A percentile compares a stretch with the other conserved stretches of the same genome.
Conservation (phyloP, 2,888 invertebrate species). For the Sphecodes monilicornis region DNA sequence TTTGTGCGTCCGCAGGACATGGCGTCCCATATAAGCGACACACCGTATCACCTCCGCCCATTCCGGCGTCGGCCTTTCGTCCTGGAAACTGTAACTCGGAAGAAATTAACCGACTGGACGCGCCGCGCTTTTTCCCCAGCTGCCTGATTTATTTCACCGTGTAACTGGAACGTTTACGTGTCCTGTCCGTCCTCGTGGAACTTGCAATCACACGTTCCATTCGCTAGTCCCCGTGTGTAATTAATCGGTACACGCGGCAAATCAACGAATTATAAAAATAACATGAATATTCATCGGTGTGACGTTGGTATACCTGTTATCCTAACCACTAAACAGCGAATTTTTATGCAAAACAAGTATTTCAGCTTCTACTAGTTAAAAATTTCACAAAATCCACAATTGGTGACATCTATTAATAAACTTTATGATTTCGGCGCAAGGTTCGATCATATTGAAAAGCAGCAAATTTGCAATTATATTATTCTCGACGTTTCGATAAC, state of each 20-base stretch:
- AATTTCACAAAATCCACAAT: too few relatives aligned
- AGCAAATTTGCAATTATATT: too few relatives aligned
- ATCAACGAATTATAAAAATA: background rate
- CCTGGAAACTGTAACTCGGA: slow-evolving; percentile 70
- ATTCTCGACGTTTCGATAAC: too few relatives aligned
- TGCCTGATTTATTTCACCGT: slow-evolving; percentile 46
- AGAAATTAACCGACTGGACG: slow-evolving; percentile 71
- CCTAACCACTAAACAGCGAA: too few relatives aligned
- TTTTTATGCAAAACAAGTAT: too few relatives aligned
- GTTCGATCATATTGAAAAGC: too few relatives aligned
- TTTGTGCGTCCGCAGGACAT: slow-evolving; percentile 72
- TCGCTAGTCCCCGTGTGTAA: background rate
- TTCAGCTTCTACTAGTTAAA: too few relatives aligned
- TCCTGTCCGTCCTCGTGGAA: background rate
- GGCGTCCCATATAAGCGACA: slow-evolving; percentile 75
- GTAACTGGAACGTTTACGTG: background rate
- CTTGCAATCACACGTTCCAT: background rate
- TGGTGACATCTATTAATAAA: too few relatives aligned
- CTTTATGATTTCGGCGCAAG: too few relatives aligned
- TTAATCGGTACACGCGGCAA: background rate
- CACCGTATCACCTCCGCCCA: slow-evolving; percentile 66
- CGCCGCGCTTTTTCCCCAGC: slow-evolving; percentile 49
- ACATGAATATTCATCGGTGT: background rate
- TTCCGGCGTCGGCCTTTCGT: slow-evolving; percentile 56
- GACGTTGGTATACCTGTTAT: background rate